Percentiles rank a stretch among this genome's conserved stretches.
Conservation (phyloP, 2,113 vertebrate genomes). For the Labrus mixtus region DNA sequence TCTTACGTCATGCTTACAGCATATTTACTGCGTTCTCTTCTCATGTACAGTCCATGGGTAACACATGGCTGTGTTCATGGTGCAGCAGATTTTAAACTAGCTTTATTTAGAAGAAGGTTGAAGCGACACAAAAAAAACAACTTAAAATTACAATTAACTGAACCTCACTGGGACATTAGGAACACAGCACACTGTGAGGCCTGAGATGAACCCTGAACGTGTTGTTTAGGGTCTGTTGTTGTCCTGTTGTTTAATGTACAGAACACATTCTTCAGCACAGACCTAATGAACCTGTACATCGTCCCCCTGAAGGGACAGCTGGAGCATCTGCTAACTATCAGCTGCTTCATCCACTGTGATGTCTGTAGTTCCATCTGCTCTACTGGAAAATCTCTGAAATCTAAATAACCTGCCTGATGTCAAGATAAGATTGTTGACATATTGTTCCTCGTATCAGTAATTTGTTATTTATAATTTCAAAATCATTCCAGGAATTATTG, state of each 20-base stretch:
- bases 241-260: constrained; percentile 1
- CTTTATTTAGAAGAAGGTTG: too few species aligned
- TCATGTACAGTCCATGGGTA: too few species aligned
- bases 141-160: neutral
- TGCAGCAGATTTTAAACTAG: too few species aligned
- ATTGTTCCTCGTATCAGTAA: too few species aligned
- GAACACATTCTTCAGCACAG: neutral
- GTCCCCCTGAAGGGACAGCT: neutral
- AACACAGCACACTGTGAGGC: neutral
- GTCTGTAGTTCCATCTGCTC: neutral
- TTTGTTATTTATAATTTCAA: too few species aligned
- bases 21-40: too few species aligned
- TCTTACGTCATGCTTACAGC: too few species aligned
- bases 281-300: constrained; percentile 1
- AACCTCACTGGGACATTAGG: too few species aligned
- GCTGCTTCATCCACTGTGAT: neutral
- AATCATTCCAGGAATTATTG: too few species aligned
- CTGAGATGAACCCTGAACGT: neutral
- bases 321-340: constrained; percentile 25
- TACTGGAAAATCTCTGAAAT: neutral
- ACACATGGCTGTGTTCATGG: too few species aligned
- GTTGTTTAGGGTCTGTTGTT: constrained; percentile 9
- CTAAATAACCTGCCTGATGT: neutral
- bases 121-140: too few species aligned
- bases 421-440: too few species aligned